Percentiles rank a stretch among this genome's conserved stretches.
phyloP scores from a whole-genome alignment of 2,797 vertebrate species.

The Pagetopsis macropterus region DNA sequence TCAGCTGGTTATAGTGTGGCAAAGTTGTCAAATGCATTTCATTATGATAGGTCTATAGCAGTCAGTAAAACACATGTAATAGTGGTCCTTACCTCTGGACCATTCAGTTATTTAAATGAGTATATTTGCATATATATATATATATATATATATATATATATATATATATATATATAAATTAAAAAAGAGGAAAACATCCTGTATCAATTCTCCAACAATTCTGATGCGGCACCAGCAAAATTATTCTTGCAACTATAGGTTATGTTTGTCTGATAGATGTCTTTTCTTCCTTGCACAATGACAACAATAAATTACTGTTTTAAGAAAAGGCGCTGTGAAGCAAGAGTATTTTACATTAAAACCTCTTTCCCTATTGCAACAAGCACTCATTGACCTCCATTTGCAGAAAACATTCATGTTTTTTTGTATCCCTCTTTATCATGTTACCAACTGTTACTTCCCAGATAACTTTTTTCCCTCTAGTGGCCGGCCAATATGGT shows the following conservation, averaged over 20 bases:
- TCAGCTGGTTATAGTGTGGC: neutral
- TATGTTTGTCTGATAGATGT: too few species aligned
- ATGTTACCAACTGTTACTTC: neutral
- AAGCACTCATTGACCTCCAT: neutral
- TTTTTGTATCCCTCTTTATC: neutral
- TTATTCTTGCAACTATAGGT: neutral
- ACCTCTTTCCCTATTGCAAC: neutral
- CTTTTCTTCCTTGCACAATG: constrained; percentile 1
- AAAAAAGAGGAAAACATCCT: neutral
- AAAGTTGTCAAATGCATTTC: neutral
- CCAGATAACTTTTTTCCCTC: neutral
- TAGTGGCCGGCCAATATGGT: neutral
- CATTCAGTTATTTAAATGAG: neutral
- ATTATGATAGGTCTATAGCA: neutral
- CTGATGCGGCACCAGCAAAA: neutral
- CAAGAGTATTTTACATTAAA: neutral
- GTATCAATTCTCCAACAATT: neutral
- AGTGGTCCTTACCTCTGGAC: neutral
- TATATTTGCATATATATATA: too few species aligned
- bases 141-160: too few species aligned
- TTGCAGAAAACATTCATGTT: neutral
- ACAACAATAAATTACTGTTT: neutral
- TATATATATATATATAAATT: too few species aligned
- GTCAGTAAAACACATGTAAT: neutral
- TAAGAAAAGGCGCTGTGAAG: neutral